These are phyloP conservation scores for Neocrepidodera transversa DNA, from an alignment of 2,888 invertebrate species.

Conservation along the genomic window DNA sequence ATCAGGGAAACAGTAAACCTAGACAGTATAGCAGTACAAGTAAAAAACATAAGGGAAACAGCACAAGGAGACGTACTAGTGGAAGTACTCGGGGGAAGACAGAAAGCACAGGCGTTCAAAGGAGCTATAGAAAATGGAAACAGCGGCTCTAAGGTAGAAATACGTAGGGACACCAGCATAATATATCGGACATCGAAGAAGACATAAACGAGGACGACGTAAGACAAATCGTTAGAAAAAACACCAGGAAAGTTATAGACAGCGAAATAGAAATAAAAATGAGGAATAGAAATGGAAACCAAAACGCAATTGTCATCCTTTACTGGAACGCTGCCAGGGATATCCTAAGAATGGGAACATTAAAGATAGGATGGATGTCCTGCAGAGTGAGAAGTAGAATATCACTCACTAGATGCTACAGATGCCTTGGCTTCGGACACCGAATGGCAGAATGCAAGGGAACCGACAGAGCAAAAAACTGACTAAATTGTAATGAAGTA, in stretches of 20 bases:
- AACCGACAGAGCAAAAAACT: not conserved
- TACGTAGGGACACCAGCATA: not conserved
- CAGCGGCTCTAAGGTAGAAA: not conserved
- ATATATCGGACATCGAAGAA: too few species aligned
- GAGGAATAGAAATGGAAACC: too few species aligned
- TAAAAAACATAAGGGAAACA: slow-evolving; percentile 1
- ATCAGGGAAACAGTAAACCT: not conserved
- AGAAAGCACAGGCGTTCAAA: not conserved
- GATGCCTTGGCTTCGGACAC: slow-evolving; percentile 13
- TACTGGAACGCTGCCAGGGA: too few species aligned
- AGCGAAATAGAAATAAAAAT: too few species aligned
- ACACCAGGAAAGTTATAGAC: too few species aligned
- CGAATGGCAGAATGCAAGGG: slow-evolving; percentile 7
- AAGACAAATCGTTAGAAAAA: too few species aligned
- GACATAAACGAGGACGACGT: too few species aligned
- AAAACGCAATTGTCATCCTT: too few species aligned
- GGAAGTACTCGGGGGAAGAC: not conserved
- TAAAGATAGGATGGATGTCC: slow-evolving; percentile 6
- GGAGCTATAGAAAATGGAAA: not conserved
- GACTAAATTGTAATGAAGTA: slow-evolving; percentile 5
- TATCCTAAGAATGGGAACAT: not conserved
- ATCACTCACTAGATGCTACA: not conserved
- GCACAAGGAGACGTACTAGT: not conserved
- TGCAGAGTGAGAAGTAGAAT: not conserved
- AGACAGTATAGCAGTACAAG: not conserved